Conservation (phyloP, 1,140 invertebrate species). For the Brachionus rotundiformis region DNA sequence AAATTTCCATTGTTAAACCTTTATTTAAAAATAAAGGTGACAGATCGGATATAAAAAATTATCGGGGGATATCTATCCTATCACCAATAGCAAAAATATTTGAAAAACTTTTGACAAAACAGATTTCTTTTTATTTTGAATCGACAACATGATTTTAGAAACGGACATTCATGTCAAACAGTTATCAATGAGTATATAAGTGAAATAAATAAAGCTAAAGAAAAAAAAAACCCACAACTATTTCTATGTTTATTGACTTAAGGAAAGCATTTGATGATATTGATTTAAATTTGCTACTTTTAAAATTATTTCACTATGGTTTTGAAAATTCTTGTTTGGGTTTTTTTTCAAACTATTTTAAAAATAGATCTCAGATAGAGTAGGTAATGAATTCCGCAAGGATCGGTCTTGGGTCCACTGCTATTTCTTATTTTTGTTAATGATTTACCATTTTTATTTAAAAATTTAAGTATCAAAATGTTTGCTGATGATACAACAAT, state of each 20-base stretch:
- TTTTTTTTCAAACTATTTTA: background rate
- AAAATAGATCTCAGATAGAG: background rate
- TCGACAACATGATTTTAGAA: background rate
- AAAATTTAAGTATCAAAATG: no score
- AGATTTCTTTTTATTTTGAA: constrained; percentile 2
- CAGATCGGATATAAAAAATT: background rate
- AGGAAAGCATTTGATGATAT: constrained; percentile 11
- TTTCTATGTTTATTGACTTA: constrained; percentile 6
- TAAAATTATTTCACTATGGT: background rate
- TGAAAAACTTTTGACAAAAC: constrained; percentile 11
- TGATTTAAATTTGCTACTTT: background rate
- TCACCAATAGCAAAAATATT: background rate
- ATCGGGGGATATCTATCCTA: background rate
- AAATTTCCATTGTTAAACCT: background rate
- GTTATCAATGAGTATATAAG: background rate
- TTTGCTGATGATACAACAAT: no score
- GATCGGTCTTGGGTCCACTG: no score
- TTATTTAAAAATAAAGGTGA: constrained; percentile 28
- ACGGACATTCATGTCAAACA: background rate
- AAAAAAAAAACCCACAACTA: background rate
- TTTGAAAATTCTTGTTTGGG: background rate
- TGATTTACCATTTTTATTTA: no score
- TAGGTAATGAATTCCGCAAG: no score
- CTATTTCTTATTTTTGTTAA: no score
- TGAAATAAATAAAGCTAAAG: background rate